Conservation (phyloP, 92 coral and sea anemone genomes). For the Desmophyllum pertusum region DNA sequence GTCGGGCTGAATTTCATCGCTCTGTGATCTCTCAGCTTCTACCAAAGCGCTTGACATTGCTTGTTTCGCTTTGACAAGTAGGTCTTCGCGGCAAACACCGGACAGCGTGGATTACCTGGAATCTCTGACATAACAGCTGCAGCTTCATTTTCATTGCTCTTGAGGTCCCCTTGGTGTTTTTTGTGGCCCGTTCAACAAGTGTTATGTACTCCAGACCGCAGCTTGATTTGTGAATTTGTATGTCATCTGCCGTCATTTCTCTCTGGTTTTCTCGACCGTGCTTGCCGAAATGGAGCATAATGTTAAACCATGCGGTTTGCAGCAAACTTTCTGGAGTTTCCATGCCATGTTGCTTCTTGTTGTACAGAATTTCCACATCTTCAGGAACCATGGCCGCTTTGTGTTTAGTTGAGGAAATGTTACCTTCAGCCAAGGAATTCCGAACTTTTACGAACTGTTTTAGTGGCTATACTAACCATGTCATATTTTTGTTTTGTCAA, state of each 20-base stretch:
- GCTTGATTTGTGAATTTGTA: neutral
- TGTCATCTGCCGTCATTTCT: neutral
- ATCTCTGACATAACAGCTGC: conserved; percentile 23
- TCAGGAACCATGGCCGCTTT: neutral
- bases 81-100: conserved; percentile 2
- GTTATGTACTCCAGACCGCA: neutral
- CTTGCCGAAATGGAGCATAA: neutral
- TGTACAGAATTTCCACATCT: neutral
- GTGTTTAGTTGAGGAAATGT: neutral
- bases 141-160: conserved; percentile 22
- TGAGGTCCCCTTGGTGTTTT: neutral
- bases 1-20: conserved; percentile 39
- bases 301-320: neutral
- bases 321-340: neutral
- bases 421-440: no score
- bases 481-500: neutral
- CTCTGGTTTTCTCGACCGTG: neutral
- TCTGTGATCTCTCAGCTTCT: conserved; percentile 43
- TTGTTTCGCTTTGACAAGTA: conserved; percentile 37
- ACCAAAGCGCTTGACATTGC: conserved; percentile 43
- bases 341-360: neutral
- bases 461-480: no score
- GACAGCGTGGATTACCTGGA: conserved; percentile 13
- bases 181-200: neutral
- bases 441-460: no score